Conservation (phyloP, 2,797 vertebrate species). For the Alcedo quadribrachys region DNA sequence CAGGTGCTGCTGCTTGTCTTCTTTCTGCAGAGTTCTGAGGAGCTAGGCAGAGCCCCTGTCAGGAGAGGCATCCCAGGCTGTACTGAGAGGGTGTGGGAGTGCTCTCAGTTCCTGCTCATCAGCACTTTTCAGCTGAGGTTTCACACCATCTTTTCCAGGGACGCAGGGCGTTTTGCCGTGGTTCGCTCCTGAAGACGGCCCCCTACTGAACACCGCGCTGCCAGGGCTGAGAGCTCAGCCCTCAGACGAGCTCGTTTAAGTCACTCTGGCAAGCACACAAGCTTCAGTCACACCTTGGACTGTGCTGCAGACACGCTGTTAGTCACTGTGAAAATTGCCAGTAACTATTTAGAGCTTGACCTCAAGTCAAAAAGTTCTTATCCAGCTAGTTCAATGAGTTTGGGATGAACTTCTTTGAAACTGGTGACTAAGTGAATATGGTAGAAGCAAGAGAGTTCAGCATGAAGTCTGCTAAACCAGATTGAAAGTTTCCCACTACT, state of each 20-base stretch:
- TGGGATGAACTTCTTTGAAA: slow-evolving; percentile 19
- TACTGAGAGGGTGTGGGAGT: not conserved
- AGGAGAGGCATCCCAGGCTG: not conserved
- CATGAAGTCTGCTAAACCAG: not conserved
- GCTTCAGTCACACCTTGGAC: not conserved
- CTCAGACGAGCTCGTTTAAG: not conserved
- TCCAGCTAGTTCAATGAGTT: not conserved
- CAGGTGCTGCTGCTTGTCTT: not conserved
- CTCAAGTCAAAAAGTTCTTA: not conserved
- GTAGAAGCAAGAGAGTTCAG: slow-evolving; percentile 8
- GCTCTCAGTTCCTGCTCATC: not conserved
- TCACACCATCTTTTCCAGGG: not conserved
- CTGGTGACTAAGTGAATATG: not conserved
- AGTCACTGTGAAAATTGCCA: not conserved
- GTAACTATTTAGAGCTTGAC: not conserved
- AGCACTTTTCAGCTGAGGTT: not conserved
- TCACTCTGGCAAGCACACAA: not conserved
- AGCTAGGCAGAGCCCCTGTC: not conserved
- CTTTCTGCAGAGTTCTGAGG: not conserved
- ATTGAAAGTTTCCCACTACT: not conserved
- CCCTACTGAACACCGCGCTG: not conserved
- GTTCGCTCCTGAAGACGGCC: not conserved
- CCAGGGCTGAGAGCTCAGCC: not conserved
- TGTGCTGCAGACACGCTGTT: not conserved
- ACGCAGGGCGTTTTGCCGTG: not conserved